Evolutionary conservation across 2,797 vertebrate species (phyloP).

Genomic region (Sebastes cheni): DNA sequence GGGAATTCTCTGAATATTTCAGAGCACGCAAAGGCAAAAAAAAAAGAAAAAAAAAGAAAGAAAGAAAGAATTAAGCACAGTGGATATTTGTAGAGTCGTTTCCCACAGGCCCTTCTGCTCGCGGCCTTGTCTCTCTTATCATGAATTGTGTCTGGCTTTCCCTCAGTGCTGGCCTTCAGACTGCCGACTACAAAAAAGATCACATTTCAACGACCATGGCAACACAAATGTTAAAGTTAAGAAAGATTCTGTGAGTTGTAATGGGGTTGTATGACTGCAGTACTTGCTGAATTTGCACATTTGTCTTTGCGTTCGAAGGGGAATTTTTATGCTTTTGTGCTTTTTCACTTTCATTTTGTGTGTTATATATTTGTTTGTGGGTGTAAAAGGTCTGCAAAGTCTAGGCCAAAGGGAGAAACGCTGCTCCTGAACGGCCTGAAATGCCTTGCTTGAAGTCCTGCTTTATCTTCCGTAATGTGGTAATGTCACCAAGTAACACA

Average conservation of each 20-base stretch:
- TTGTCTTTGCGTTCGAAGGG: not conserved
- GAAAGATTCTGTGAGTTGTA: constrained; percentile 19
- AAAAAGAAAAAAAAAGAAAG: constrained; percentile 7
- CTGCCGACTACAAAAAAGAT: constrained; percentile 66
- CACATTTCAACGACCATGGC: constrained; percentile 57
- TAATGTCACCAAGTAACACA: no score
- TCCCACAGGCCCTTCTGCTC: constrained; percentile 73
- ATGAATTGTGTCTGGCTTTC: constrained; percentile 73
- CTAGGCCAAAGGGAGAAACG: no score
- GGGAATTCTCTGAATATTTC: constrained; percentile 77
- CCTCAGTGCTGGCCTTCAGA: constrained; percentile 69
- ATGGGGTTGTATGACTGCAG: not conserved
- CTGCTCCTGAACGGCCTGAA: no score
- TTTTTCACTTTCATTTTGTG: no score
- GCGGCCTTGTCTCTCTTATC: constrained; percentile 73
- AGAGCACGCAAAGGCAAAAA: constrained; percentile 43
- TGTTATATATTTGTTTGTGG: no score
- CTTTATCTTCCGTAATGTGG: no score
- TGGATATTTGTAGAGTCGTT: constrained; percentile 76
- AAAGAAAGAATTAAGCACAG: constrained; percentile 61
- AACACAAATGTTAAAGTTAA: constrained; percentile 44
- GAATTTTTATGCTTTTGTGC: not conserved
- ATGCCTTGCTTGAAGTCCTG: no score
- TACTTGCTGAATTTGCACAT: not conserved
- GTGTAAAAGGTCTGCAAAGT: no score